Evolutionary conservation across 1,140 invertebrate species (phyloP), one percentile per base, ranked within the genome.

Genomic region (Papilio polytes): DNA sequence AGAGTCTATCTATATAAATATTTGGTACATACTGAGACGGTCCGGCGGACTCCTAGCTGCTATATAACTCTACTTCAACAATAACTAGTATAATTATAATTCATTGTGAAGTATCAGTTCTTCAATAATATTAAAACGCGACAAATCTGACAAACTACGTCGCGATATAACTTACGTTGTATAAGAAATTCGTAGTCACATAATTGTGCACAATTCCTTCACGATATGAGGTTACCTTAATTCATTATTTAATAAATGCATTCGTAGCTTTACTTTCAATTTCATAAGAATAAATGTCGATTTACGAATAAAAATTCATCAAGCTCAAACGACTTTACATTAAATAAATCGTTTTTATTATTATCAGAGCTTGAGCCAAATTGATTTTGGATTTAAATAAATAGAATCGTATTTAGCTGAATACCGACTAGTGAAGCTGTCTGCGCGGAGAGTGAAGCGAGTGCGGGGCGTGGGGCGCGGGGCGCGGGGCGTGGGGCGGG

Each of bases 191-290:
- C 93, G 90, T 90, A 89, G 85, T 90, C 88, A 91, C 88, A 87
- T 83, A 87, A 90, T 88, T 89, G 89, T 90, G 90, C 88, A 92
- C 92, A 94, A 94, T 94, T 94, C 92, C 93, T 87, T 84, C 82
- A 84, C 85, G 88, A 89, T 84, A 84, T 88, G 85, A 90, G 86
- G 86, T 88, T 88, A 88, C 86, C 84, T 85, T 86, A 88, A 81
- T 84, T 74, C 22, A 78, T 84, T 88, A 83, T 84, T 82, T 74
- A 91, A 89, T 92, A 92, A 94, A 92, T 93, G 91, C 90, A 90
- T 86, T 87, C 77, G 63, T 74, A 78, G 22, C 20, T 44, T 74
- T 44, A 10, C 53, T 31, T 70, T 31, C 22, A 63, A 63, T 70
- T 70, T 70, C 26, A 70, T 31, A 31, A 31, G 63, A 70, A 70